Conservation (phyloP, 2,113 vertebrate species). For the Planiliza haematocheilus region DNA sequence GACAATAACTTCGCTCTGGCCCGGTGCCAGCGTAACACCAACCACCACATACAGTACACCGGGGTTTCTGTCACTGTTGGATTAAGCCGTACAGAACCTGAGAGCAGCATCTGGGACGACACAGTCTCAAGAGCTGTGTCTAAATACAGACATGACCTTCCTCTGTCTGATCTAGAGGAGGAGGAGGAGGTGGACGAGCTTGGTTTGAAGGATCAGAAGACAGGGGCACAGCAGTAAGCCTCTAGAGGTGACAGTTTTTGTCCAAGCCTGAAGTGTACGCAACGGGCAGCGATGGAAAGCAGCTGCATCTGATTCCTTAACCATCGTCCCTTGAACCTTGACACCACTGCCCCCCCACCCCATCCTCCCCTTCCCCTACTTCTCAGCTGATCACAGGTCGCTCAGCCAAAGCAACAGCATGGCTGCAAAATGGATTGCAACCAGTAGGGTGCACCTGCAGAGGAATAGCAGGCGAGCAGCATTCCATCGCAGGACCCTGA, state of each 20-base stretch:
- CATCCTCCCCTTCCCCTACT: conserved; percentile 22
- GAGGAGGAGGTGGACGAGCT: conserved; percentile 24
- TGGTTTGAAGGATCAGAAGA: conserved; percentile 8
- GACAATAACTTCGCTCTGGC: conserved; percentile 3
- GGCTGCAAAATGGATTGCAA: conserved; percentile 61
- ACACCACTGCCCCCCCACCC: conserved; percentile 19
- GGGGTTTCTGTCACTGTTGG: conserved; percentile 8
- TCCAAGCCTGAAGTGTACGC: conserved; percentile 38
- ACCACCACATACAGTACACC: neutral
- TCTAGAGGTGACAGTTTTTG: conserved; percentile 40
- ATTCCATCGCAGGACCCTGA: conserved; percentile 82
- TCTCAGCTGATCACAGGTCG: conserved; percentile 60
- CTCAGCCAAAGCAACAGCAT: conserved; percentile 37
- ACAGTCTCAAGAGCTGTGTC: conserved; percentile 44
- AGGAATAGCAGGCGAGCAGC: conserved; percentile 69
- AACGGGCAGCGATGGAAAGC: conserved; percentile 65
- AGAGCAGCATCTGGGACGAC: conserved; percentile 50
- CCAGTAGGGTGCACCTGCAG: conserved; percentile 79
- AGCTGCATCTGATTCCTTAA: conserved; percentile 65
- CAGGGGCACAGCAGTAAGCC: neutral
- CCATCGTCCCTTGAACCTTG: conserved; percentile 66
- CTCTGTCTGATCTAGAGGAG: conserved; percentile 35
- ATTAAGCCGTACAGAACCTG: conserved; percentile 38
- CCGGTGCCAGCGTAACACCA: neutral
- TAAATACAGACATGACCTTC: conserved; percentile 68